Evolutionary conservation across 2,113 vertebrate genomes (phyloP).

Genomic region (Callocephalon fimbriatum): DNA sequence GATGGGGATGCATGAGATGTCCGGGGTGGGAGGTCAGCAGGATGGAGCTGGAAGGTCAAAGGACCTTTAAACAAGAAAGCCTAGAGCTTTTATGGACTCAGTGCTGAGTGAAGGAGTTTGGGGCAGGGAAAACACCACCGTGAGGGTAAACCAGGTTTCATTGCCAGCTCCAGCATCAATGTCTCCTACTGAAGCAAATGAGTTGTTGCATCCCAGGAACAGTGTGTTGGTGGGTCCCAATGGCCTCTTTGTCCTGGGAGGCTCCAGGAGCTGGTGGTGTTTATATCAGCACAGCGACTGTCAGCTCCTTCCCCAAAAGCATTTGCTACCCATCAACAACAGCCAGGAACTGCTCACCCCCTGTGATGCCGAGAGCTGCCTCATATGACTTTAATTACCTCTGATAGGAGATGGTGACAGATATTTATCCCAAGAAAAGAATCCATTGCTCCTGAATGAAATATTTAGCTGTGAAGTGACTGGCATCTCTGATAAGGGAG

Average conservation of each 20-base stretch:
- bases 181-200: background rate
- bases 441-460: background rate
- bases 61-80: background rate
- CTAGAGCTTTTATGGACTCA: background rate
- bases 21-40: fast-evolving
- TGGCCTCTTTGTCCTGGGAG: background rate
- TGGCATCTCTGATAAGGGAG: background rate
- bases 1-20: background rate
- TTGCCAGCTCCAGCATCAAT: background rate
- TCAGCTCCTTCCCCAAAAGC: background rate
- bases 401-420: slow-evolving; percentile 28
- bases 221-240: fast-evolving
- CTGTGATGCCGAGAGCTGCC: background rate
- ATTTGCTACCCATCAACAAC: background rate
- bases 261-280: background rate
- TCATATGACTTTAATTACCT: slow-evolving; percentile 12
- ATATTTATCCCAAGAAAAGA: slow-evolving; percentile 8
- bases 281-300: background rate
- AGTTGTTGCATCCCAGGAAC: background rate
- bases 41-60: background rate
- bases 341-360: background rate
- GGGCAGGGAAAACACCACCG: fast-evolving
- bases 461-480: background rate
- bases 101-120: background rate
- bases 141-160: background rate